Evolutionary conservation across 2,797 vertebrate species (phyloP).

Genomic region (Acestrorhynchus altus): DNA sequence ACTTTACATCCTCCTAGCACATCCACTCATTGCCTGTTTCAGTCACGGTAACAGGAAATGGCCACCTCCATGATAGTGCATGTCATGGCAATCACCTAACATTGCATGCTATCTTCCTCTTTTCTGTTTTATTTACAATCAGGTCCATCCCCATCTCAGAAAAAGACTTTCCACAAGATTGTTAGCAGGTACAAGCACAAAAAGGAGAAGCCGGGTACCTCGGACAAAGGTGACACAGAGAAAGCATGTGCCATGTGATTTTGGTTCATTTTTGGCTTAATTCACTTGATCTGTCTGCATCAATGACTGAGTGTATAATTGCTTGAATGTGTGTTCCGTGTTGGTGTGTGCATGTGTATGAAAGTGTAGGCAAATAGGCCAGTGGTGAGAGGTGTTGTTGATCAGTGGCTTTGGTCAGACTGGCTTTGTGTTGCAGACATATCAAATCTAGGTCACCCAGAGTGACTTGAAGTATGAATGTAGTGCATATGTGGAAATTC

Average conservation of each 20-base stretch:
- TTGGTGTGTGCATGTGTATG: not conserved
- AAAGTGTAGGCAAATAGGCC: slow-evolving; percentile 15
- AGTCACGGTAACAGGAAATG: slow-evolving; percentile 55
- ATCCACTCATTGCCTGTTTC: slow-evolving; percentile 59
- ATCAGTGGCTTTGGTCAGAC: slow-evolving; percentile 25
- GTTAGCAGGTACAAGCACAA: slow-evolving; percentile 95
- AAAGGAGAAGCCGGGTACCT: slow-evolving; percentile 91
- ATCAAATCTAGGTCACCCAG: slow-evolving; percentile 45
- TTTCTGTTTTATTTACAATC: slow-evolving; percentile 76
- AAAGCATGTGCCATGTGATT: slow-evolving; percentile 46
- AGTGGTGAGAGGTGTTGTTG: slow-evolving; percentile 20
- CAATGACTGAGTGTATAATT: not conserved
- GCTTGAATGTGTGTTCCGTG: not conserved
- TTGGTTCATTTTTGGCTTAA: not conserved
- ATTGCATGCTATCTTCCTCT: slow-evolving; percentile 66
- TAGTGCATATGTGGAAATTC: not conserved
- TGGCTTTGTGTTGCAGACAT: slow-evolving; percentile 27
- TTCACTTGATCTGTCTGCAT: not conserved
- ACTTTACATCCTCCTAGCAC: slow-evolving; percentile 35
- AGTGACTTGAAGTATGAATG: not conserved
- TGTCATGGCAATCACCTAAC: slow-evolving; percentile 71
- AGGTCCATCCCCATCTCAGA: slow-evolving; percentile 94
- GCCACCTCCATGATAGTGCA: slow-evolving; percentile 54
- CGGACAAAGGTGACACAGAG: slow-evolving; percentile 85
- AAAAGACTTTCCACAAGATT: slow-evolving; percentile 98